Conservation (phyloP, 2,113 vertebrate genomes). For the Alaudala cheleensis region DNA sequence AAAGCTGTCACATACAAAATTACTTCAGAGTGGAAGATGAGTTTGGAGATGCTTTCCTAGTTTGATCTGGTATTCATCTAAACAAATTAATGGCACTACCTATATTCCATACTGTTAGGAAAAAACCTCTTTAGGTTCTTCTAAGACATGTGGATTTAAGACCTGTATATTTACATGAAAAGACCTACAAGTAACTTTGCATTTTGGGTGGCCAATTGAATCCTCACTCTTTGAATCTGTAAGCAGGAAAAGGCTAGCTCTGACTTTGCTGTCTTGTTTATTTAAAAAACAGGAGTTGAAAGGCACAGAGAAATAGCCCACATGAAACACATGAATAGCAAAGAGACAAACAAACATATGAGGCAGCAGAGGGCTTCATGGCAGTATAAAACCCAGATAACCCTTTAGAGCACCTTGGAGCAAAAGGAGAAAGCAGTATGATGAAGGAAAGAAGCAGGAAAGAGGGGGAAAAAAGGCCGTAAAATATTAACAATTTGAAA, state of each 20-base stretch:
- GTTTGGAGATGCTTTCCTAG: background rate
- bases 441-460: background rate
- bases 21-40: background rate
- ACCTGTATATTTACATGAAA: background rate
- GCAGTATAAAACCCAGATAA: background rate
- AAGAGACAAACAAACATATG: background rate
- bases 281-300: background rate
- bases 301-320: background rate
- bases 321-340: background rate
- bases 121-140: background rate
- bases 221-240: background rate
- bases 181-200: background rate
- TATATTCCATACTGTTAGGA: background rate
- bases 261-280: background rate
- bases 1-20: constrained; percentile 1
- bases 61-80: constrained; percentile 8
- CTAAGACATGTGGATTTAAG: background rate
- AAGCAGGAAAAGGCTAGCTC: background rate
- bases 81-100: background rate
- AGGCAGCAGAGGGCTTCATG: background rate
- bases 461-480: background rate
- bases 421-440: background rate
- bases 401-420: accelerated
- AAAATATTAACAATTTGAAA: background rate
- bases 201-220: background rate